These are phyloP conservation scores for Oreotrochilus melanogaster DNA, from an alignment of 2,113 vertebrate species.

Conservation along the genomic window DNA sequence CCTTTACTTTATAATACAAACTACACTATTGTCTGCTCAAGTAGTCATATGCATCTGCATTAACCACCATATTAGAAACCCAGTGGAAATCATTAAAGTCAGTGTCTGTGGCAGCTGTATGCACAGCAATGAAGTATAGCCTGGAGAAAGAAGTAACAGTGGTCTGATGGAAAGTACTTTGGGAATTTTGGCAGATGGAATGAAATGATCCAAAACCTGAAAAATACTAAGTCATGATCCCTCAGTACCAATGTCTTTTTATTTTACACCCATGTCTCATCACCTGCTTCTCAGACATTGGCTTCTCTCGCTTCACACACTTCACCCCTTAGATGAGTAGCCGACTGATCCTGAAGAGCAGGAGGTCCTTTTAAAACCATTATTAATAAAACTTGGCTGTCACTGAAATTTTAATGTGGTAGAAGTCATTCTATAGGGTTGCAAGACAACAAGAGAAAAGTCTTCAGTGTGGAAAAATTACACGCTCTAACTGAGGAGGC, in stretches of 20 bases:
- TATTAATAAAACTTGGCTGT: not conserved
- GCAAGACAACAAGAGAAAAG: constrained; percentile 19
- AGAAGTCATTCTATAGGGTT: not conserved
- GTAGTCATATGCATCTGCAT: not conserved
- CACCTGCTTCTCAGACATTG: not conserved
- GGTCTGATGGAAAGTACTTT: not conserved
- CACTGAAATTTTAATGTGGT: not conserved
- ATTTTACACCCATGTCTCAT: not conserved
- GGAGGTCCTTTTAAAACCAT: not conserved
- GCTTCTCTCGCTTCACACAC: not conserved
- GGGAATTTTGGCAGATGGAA: constrained; percentile 12
- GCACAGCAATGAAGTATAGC: not conserved
- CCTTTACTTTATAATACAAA: not conserved
- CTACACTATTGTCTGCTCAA: not conserved
- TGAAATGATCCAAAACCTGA: constrained; percentile 14
- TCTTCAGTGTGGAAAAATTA: not conserved
- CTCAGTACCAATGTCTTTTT: not conserved
- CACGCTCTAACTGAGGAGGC: not conserved
- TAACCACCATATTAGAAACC: not conserved
- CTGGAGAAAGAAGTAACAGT: not conserved
- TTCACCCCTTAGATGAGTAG: not conserved
- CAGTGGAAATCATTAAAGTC: not conserved
- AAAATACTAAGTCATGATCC: not conserved
- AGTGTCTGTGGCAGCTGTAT: not conserved
- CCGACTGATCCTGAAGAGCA: not conserved